A percentile compares a stretch with the other conserved stretches of the same genome.
These are phyloP conservation scores for Phylloscopus trochiloides DNA, from an alignment of 2,113 vertebrate species.

Conservation along the genomic window DNA sequence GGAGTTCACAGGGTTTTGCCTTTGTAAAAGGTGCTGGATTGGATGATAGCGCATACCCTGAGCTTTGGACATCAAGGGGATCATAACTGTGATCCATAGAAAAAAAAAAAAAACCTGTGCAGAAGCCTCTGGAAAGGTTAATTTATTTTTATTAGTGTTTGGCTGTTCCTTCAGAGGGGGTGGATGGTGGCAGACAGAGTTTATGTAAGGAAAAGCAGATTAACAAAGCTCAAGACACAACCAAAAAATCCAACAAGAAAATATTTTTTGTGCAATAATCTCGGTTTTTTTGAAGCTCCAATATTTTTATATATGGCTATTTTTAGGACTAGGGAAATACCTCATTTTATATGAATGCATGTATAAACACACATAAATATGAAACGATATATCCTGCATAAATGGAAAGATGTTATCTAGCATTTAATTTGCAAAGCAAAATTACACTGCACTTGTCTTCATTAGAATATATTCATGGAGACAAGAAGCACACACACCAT, in stretches of 20 bases:
- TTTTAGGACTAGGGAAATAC: neutral
- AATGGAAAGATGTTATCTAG: neutral
- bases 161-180: neutral
- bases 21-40: neutral
- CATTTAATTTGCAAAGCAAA: slow-evolving; percentile 22
- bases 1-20: neutral
- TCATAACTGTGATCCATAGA: neutral
- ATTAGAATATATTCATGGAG: neutral
- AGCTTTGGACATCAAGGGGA: neutral
- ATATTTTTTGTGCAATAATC: neutral
- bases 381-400: neutral
- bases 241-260: neutral
- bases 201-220: neutral
- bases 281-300: neutral
- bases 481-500: neutral
- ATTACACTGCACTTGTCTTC: neutral
- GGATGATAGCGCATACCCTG: neutral
- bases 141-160: neutral
- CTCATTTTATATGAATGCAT: neutral
- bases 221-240: neutral
- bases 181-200: neutral
- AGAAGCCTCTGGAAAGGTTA: neutral
- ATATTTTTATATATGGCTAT: neutral
- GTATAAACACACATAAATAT: neutral
- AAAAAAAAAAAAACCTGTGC: neutral